A percentile compares a stretch with the other conserved stretches of the same genome.
These are phyloP conservation scores for Drosophila fuyamai DNA, from an alignment of 1,140 invertebrate genomes.

Conservation along the genomic window DNA sequence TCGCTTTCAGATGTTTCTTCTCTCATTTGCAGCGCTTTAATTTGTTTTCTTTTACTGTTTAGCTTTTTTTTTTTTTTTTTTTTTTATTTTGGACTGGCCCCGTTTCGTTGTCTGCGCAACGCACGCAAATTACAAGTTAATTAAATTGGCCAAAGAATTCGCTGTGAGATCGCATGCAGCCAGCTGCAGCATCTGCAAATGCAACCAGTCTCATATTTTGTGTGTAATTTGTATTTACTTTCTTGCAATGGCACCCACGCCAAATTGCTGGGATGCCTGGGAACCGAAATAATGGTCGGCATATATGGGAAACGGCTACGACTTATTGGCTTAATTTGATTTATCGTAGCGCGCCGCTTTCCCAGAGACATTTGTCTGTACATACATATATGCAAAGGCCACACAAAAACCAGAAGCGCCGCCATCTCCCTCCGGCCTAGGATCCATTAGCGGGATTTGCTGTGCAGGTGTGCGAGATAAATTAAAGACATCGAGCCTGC, in stretches of 20 bases:
- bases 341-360: constrained; percentile 60
- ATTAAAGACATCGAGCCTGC: constrained; percentile 56
- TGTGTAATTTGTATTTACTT: constrained; percentile 36
- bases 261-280: constrained; percentile 54
- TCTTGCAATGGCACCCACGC: constrained; percentile 43
- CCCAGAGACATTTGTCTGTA: constrained; percentile 18
- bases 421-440: constrained; percentile 9
- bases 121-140: constrained; percentile 79
- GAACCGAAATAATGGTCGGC: constrained; percentile 53
- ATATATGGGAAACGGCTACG: constrained; percentile 56
- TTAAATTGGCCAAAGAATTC: constrained; percentile 69
- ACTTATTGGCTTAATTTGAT: constrained; percentile 79
- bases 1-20: constrained; percentile 42
- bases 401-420: constrained; percentile 67
- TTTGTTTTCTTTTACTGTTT: constrained; percentile 42
- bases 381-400: constrained; percentile 61
- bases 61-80: constrained; percentile 17
- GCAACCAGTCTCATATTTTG: constrained; percentile 19
- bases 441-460: constrained; percentile 42
- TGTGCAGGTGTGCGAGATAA: constrained; percentile 79
- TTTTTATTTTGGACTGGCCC: constrained; percentile 60
- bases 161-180: constrained; percentile 55
- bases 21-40: constrained; percentile 60
- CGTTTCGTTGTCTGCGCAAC: constrained; percentile 58
- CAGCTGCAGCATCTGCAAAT: constrained; percentile 35